Evolutionary conservation across 2,113 vertebrate genomes (phyloP).

Genomic region (Hypanus sabinus): DNA sequence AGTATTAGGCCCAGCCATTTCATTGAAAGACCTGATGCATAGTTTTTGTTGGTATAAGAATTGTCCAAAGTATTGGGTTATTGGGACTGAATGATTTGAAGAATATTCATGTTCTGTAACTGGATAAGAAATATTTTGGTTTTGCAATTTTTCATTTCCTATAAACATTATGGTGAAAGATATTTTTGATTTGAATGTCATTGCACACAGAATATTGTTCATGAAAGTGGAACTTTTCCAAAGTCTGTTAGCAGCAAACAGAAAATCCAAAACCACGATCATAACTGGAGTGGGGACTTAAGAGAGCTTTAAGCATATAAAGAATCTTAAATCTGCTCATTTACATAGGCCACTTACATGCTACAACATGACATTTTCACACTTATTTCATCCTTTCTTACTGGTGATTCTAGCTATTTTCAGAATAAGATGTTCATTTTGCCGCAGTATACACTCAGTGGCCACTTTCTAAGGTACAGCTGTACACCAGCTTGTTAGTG

Average conservation of each 20-base stretch:
- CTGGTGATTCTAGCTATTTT: neutral
- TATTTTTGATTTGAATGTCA: neutral
- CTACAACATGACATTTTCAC: neutral
- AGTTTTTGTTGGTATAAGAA: neutral
- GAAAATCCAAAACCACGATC: neutral
- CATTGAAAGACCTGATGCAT: neutral
- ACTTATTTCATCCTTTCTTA: neutral
- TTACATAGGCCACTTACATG: no score
- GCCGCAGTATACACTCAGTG: neutral
- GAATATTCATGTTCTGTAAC: neutral
- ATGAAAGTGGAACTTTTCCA: neutral
- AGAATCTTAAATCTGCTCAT: neutral
- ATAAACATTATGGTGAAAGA: neutral
- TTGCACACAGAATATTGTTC: neutral
- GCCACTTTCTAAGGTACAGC: no score
- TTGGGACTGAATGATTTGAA: neutral
- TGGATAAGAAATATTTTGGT: neutral
- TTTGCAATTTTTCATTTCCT: neutral
- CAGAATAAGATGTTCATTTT: neutral
- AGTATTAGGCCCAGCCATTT: no score
- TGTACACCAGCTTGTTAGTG: no score
- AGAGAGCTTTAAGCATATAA: neutral
- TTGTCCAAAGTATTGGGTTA: neutral
- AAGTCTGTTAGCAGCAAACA: neutral
- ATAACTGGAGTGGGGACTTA: neutral